phyloP scores from a whole-genome alignment of 1,140 invertebrate species.

The Nylanderia fulva region DNA sequence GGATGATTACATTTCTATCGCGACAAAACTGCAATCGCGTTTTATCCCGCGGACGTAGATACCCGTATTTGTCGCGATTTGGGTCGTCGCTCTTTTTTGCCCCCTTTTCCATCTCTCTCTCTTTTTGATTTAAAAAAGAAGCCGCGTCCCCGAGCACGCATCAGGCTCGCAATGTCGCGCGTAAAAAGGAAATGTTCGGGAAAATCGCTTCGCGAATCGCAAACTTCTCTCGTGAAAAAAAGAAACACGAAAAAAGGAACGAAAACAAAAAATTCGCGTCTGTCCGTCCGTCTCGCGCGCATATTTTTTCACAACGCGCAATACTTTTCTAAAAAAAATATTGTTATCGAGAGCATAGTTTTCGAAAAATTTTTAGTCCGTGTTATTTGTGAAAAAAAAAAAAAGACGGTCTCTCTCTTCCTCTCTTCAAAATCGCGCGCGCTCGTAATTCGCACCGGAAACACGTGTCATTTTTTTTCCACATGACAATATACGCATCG shows the following conservation, averaged over 20 bases:
- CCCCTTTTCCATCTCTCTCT: not conserved
- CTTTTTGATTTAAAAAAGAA: constrained; percentile 50
- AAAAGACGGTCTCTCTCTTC: constrained; percentile 9
- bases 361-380: constrained; percentile 44
- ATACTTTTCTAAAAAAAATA: constrained; percentile 52
- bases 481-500: constrained; percentile 40
- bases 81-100: constrained; percentile 45
- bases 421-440: not conserved
- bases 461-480: constrained; percentile 49
- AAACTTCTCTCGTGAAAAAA: not conserved
- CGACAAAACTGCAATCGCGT: constrained; percentile 36
- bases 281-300: constrained; percentile 1
- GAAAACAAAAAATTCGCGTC: constrained; percentile 29
- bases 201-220: constrained; percentile 38
- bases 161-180: constrained; percentile 20
- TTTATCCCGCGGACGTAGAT: constrained; percentile 32
- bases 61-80: constrained; percentile 50
- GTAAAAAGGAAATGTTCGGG: constrained; percentile 31
- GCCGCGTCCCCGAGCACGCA: constrained; percentile 33
- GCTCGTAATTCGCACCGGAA: constrained; percentile 52
- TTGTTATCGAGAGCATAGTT: constrained; percentile 47
- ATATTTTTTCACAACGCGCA: constrained; percentile 40
- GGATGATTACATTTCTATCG: constrained; percentile 29
- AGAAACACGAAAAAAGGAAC: too few species aligned
- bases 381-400: constrained; percentile 52